Conservation (phyloP, 1,140 invertebrate genomes). For the Papilio polyxenes region DNA sequence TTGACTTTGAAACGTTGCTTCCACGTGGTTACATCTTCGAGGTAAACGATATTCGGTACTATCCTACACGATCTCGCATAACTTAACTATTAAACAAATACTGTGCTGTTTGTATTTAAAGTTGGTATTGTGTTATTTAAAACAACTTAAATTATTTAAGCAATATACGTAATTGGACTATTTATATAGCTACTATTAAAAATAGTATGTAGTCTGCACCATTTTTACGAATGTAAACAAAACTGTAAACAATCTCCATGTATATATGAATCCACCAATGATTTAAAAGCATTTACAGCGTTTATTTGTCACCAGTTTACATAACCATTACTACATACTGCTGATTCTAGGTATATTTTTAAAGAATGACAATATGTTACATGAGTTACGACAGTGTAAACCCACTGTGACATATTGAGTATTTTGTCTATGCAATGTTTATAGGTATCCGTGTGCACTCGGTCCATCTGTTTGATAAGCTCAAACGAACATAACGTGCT, state of each 20-base stretch:
- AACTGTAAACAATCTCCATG: neutral
- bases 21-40: neutral
- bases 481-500: conserved; percentile 30
- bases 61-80: neutral
- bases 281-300: neutral
- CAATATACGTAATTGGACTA: neutral
- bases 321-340: neutral
- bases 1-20: conserved; percentile 1
- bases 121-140: neutral
- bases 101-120: neutral
- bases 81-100: neutral
- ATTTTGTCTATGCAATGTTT: neutral
- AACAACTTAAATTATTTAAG: neutral
- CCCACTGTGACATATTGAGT: neutral
- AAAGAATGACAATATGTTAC: neutral
- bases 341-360: neutral
- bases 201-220: neutral
- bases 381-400: neutral
- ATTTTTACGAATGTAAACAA: neutral
- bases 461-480: conserved; percentile 48
- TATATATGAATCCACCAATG: neutral
- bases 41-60: neutral
- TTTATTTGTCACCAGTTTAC: neutral
- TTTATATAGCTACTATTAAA: neutral
- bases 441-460: conserved; percentile 45